Evolutionary conservation across 2,888 invertebrate species (phyloP).

Genomic region (Megalurothrips usitatus): DNA sequence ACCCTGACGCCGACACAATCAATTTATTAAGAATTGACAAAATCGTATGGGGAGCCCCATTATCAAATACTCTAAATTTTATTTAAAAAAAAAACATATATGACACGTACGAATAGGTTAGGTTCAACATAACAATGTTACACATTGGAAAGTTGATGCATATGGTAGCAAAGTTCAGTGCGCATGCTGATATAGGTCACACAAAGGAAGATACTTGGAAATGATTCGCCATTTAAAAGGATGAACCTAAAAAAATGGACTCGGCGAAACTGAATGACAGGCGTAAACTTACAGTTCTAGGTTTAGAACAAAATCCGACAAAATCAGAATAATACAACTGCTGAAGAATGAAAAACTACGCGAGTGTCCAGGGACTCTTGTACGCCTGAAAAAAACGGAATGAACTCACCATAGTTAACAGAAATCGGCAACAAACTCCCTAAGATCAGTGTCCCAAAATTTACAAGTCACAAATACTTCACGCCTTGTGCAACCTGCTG

Average conservation of each 20-base stretch:
- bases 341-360: background rate
- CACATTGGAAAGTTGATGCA: background rate
- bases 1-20: background rate
- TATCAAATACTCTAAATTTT: background rate
- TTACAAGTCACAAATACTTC: background rate
- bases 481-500: background rate
- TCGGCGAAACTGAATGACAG: conserved; percentile 7
- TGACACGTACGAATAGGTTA: background rate
- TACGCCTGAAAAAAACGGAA: background rate
- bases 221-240: background rate
- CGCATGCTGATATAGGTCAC: background rate
- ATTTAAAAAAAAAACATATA: background rate
- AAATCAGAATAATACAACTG: background rate
- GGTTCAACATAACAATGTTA: background rate
- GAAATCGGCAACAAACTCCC: background rate
- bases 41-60: too few relatives aligned
- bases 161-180: background rate
- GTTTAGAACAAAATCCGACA: background rate
- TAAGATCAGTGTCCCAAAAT: background rate
- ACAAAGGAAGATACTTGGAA: background rate
- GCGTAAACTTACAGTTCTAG: background rate
- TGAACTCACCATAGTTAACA: background rate
- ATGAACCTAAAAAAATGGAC: background rate
- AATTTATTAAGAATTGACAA: background rate
- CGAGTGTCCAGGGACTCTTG: background rate